Base-by-base conservation (phyloP, 2,797 vertebrate species). In the Silurus aristotelis region DNA sequence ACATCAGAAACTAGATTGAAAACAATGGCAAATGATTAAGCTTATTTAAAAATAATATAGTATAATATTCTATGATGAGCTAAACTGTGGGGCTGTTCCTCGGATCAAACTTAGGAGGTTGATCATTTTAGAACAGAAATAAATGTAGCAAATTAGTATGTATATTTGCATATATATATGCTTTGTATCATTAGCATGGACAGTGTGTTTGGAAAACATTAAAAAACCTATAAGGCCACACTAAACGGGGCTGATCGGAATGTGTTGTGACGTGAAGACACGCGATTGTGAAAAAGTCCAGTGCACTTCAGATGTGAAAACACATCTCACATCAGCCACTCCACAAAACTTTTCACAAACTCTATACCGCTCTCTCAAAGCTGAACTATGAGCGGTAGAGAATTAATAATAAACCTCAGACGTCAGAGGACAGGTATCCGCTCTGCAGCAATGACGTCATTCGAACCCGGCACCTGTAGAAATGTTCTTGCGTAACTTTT, bases 381-480 rank as follows among this genome's bases (percentile, higher is more conserved):
- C 73, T 5, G 9, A 0, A 55, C n/a, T 27, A 7, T n/a, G 1
- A 27, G 72, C 70, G 6, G 43, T 20, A 22, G 7, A 52, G 14
- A 55, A 17, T 5, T 27, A 48, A 58, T 17, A 19, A 80, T 17
- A 64, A 48, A 19, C 22, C 2, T 52, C 14, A 27, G 1, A 66
- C 31, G 19, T 22, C 27, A 60, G 55, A 12, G 19, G 75, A 17
- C 12, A 52, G 15, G 27, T 3, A 46, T 46, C 80, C 64, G 25
- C 43, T 10, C 5, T 38, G 15, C 17, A 48, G 67, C 27, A 6
- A 67, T 52, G 61, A 73, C 82, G 60, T 78, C 76, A 80, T 84
- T 71, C 66, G 19, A 0, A 19, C n/a, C 0, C 43, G 70, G 79
- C 87, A 86, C 89, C 87, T 86, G 84, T 81, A 12, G 19, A 61